phyloP scores from a whole-genome alignment of 2,888 invertebrate genomes.

The Xylota segnis region DNA sequence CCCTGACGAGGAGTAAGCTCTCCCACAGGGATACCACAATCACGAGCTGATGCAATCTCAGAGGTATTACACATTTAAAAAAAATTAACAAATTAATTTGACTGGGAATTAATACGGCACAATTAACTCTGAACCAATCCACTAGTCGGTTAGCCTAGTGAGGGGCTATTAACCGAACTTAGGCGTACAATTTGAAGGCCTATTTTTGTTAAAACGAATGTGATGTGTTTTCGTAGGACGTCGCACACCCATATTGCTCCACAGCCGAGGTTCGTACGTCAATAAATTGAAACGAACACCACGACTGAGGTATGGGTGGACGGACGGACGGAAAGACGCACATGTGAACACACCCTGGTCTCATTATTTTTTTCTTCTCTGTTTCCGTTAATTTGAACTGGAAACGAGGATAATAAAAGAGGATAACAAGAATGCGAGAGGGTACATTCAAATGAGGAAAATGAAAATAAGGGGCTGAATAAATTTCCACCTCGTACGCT shows the following conservation, averaged over 20 bases:
- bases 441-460: constrained; percentile 11
- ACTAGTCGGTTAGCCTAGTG: neutral
- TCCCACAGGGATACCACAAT: constrained; percentile 32
- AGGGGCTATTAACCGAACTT: constrained; percentile 1
- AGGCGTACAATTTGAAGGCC: constrained; percentile 12
- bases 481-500: neutral
- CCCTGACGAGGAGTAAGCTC: constrained; percentile 6
- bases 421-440: neutral
- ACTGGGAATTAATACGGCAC: constrained; percentile 43
- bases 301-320: neutral
- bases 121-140: constrained; percentile 38
- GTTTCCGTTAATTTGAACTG: neutral
- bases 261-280: constrained; percentile 6
- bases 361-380: constrained; percentile 21
- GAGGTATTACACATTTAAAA: constrained; percentile 19
- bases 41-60: constrained; percentile 28
- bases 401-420: constrained; percentile 4
- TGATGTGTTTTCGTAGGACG: neutral
- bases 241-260: constrained; percentile 24
- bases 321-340: constrained; percentile 6
- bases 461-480: neutral
- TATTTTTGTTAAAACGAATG: neutral
- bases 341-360: constrained; percentile 38
- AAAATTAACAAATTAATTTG: constrained; percentile 36
- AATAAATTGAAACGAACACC: constrained; percentile 34